phyloP scores from a whole-genome alignment of 2,888 invertebrate genomes.

The Drosophila sordidapex region DNA sequence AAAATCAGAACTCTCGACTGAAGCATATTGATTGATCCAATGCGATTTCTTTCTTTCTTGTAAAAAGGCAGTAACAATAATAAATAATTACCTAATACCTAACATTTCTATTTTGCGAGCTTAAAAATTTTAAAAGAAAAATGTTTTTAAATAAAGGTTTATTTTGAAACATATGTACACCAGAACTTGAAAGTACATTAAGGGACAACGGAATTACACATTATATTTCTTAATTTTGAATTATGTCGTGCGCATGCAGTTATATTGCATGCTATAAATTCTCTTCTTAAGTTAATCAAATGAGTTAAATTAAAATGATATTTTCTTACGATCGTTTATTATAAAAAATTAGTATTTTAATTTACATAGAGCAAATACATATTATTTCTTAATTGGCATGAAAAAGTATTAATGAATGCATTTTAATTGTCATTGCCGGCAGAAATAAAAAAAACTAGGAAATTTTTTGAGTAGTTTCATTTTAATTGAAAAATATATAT shows the following conservation, averaged over 20 bases:
- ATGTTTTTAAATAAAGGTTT: slow-evolving; percentile 1
- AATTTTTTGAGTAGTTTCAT: not conserved
- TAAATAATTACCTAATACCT: not conserved
- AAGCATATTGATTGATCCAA: not conserved
- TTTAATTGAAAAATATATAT: not conserved
- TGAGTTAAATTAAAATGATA: not conserved
- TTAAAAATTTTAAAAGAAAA: not conserved
- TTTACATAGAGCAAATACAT: not conserved
- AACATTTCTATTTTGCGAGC: not conserved
- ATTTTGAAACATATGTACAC: not conserved
- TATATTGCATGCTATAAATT: slow-evolving; percentile 1
- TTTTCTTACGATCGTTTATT: not conserved
- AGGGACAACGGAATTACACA: not conserved
- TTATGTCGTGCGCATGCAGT: not conserved
- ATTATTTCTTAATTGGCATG: slow-evolving; percentile 1
- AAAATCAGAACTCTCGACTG: not conserved
- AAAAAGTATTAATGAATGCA: not conserved
- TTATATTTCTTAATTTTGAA: not conserved
- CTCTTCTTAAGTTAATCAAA: not conserved
- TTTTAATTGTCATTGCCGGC: slow-evolving; percentile 1
- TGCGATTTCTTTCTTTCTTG: not conserved
- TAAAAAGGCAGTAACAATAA: not conserved
- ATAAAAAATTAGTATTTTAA: not conserved
- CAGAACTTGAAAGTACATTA: not conserved
- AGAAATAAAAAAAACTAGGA: not conserved